Percentiles rank a stretch among this genome's conserved stretches.
These are phyloP conservation scores for Drosophila diplacantha DNA, from an alignment of 2,888 invertebrate genomes.

Conservation along the genomic window DNA sequence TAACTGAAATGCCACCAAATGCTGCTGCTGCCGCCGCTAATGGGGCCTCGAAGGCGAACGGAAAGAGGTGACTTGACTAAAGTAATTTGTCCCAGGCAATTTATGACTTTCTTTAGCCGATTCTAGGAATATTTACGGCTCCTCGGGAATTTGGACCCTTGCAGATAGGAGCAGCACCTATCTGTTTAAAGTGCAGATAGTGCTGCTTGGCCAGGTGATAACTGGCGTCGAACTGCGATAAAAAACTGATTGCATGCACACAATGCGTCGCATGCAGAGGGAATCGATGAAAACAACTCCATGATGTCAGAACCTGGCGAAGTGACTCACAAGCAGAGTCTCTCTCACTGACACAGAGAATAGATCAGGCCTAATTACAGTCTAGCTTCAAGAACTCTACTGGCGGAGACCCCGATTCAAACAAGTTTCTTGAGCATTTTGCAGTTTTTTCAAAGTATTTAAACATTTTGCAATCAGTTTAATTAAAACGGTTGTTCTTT, in stretches of 20 bases:
- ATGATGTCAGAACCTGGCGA: conserved; percentile 23
- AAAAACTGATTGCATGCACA: conserved; percentile 33
- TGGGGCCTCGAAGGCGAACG: conserved; percentile 36
- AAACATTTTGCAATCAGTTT: conserved; percentile 5
- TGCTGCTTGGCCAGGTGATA: conserved; percentile 21
- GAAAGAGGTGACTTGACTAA: conserved; percentile 45
- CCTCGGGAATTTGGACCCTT: conserved; percentile 8
- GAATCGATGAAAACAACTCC: conserved; percentile 31
- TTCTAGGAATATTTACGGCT: conserved; percentile 12
- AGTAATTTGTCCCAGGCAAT: conserved; percentile 39
- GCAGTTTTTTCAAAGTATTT: not conserved
- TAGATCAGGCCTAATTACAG: conserved; percentile 13
- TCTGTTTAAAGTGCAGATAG: conserved; percentile 42
- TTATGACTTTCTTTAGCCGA: conserved; percentile 47
- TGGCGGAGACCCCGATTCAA: not conserved
- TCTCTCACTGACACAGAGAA: not conserved
- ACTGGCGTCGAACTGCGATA: conserved; percentile 22
- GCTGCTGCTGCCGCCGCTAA: conserved; percentile 18
- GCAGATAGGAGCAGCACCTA: conserved; percentile 33
- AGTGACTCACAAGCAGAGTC: conserved; percentile 9
- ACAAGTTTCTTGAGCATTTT: conserved; percentile 7
- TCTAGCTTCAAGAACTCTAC: conserved; percentile 2
- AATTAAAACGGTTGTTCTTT: conserved; percentile 2
- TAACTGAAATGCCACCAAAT: conserved; percentile 27
- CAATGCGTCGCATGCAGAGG: conserved; percentile 20